Conservation (phyloP, 2,888 invertebrate genomes). For the Eucera pruinosa region DNA sequence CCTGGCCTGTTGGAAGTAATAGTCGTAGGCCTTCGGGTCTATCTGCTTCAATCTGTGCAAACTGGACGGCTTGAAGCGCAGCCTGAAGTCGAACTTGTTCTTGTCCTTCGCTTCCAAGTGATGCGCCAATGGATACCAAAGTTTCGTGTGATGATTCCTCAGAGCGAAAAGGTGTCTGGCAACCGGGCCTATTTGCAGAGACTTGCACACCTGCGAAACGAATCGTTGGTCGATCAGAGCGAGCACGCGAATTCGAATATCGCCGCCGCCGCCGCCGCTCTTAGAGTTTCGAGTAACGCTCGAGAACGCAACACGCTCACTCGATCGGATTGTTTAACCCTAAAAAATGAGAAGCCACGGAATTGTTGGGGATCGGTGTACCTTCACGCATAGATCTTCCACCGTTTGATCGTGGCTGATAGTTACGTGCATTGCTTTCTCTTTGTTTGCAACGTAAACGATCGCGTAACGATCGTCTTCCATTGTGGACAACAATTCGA, state of each 20-base stretch:
- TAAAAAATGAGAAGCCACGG: background rate
- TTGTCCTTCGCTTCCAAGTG: constrained; percentile 84
- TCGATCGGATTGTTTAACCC: constrained; percentile 7
- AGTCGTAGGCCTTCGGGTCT: constrained; percentile 92
- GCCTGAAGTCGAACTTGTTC: constrained; percentile 89
- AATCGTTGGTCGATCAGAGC: background rate
- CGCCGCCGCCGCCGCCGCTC: too few species aligned
- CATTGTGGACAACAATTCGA: constrained; percentile 64
- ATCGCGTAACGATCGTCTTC: constrained; percentile 75
- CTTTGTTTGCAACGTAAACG: constrained; percentile 76
- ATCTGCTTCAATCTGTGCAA: constrained; percentile 87
- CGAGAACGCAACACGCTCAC: background rate
- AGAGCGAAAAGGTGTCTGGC: constrained; percentile 92
- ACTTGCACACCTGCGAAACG: constrained; percentile 87
- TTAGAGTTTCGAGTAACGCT: too few species aligned
- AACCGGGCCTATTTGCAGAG: constrained; percentile 90
- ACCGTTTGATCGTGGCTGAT: constrained; percentile 73
- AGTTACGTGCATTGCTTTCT: constrained; percentile 75
- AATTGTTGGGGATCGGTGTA: constrained; percentile 53
- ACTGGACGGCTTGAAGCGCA: constrained; percentile 91
- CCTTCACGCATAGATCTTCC: constrained; percentile 82
- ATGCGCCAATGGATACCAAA: constrained; percentile 90
- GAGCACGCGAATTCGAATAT: too few species aligned
- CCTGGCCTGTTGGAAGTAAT: constrained; percentile 93
- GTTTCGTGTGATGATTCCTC: constrained; percentile 87